These are phyloP conservation scores for Platycheirus rosarum DNA, from an alignment of 2,888 invertebrate species.

Conservation along the genomic window DNA sequence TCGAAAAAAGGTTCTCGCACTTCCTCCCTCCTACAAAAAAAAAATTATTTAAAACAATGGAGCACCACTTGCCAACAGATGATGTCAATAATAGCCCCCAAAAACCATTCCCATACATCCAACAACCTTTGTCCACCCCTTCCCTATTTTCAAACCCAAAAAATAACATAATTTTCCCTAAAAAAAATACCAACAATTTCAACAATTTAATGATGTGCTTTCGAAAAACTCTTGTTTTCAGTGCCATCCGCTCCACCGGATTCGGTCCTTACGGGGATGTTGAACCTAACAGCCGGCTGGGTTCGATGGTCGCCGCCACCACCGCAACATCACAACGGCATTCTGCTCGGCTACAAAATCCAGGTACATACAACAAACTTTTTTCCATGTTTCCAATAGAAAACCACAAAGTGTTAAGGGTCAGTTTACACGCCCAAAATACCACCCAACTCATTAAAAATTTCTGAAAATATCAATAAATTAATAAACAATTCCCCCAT, in stretches of 20 bases:
- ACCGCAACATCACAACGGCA: conserved; percentile 90
- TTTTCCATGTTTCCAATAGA: conserved; percentile 40
- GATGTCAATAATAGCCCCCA: conserved; percentile 34
- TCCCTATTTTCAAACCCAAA: background rate
- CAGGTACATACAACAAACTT: conserved; percentile 84
- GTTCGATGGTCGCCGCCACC: conserved; percentile 93
- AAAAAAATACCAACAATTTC: conserved; percentile 47
- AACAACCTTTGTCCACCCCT: background rate
- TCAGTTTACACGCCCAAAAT: conserved; percentile 48
- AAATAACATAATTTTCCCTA: conserved; percentile 34
- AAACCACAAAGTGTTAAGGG: conserved; percentile 51
- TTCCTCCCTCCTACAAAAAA: background rate
- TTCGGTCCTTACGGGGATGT: conserved; percentile 90
- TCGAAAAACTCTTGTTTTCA: conserved; percentile 64
- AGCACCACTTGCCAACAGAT: conserved; percentile 23
- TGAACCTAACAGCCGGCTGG: conserved; percentile 90
- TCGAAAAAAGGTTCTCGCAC: conserved; percentile 11
- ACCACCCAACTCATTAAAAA: conserved; percentile 58
- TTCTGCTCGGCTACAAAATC: conserved; percentile 82
- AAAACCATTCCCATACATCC: conserved; percentile 15
- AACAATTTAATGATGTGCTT: conserved; percentile 66
- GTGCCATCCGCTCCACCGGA: conserved; percentile 91
- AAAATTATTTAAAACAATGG: conserved; percentile 1
- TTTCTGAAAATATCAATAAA: conserved; percentile 28
- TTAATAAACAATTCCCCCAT: conserved; percentile 4